Evolutionary conservation across 2,888 invertebrate species (phyloP), one percentile per base, ranked within the genome.

Genomic region (Cremastinae sp.): DNA sequence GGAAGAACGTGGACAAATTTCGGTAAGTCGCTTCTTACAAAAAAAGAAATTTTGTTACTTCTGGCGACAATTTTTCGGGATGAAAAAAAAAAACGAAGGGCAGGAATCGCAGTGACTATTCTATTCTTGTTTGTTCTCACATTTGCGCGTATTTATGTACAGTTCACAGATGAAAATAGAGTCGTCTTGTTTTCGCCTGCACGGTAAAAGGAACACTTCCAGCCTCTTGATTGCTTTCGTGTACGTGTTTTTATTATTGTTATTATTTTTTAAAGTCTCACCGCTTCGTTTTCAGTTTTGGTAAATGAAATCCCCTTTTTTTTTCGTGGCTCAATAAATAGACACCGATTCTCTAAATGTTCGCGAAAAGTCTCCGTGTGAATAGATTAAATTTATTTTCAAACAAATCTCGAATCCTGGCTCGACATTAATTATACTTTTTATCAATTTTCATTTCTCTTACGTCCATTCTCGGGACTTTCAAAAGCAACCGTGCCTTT

Each of bases 141-240:
- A 64, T 73, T 76, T 76, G 76, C 76, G 72, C 76, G 76, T 69
- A 53, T 72, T 47, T 76, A 75, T 75, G 71, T 75, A 75, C 76
- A 76, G 62, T 76, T 76, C 20, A 58, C 47, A 64, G 62, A 72
- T 75, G 72, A 72, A 68, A 75, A 72, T 68, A 72, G 62, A 75
- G 71, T 58, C 51, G 54, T 51, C 53, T 28, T 59, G 16, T 47
- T 71, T 28, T 51, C 22, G 53, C 58, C 61, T 58, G 71, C 51
- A 54, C 34, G n/a, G 47, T 56, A 14, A 54, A 62, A 71, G 54
- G 59, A 66, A 71, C 71, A 56, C 66, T 56, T 66, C 51, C 49
- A 75, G 54, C 47, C 54, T 71, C 54, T 75, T 53, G 61, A 47
- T 75, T 45, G 66, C 64, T 61, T 20, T 59, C 20, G 22, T 59